Base-by-base conservation (phyloP, 2,888 invertebrate species). In the Pammene aurita region DNA sequence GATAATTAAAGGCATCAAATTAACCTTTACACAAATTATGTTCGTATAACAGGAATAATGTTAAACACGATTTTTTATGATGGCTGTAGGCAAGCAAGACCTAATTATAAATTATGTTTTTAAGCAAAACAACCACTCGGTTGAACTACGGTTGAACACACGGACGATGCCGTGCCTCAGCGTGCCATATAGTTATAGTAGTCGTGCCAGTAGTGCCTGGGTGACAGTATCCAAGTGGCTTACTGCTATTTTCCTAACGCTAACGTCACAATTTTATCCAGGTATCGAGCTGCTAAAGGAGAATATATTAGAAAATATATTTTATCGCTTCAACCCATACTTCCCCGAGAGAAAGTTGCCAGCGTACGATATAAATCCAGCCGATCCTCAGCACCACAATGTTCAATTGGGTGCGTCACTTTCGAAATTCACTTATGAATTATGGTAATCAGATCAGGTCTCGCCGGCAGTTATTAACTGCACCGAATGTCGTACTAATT, bases 271-370 rank as follows among this genome's bases (percentile, higher is more conserved):
- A 13, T 44, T 18, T 7, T 18, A 18, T 62, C 38, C 68, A 92
- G 92, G 91, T 77, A 75, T 88, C 48, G 77, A 79, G 56, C 81
- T 92, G 82, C 80, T 90, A 75, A 82, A 83, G 58, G 85, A 86
- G 69, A 87, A 88, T 71, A 81, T 90, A 52, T 72, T 91, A n/a
- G 90, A 91, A 70, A 85, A 84, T 68, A 75, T 92, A 46, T 85
- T 89, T 35, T 88, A 85, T 72, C 86, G 91, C 0, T 91, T 90
- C 71, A 90, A 91, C 71, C 92, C 92, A 0, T 90, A 87, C 72
- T 90, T 87, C 70, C 90, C 91, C 0, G 67, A 80, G 1, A 79
- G 74, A 67, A 35, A 71, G 7, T 75, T 92, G 48, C 86, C 89
- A 0, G 9, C 11, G 0, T 84, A 85, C 70, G 89, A 90, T 2